Evolutionary conservation across 37 sponge, comb jelly and placozoan species (phyloP), one percentile per base, ranked within the genome.

Genomic region (Geodia barretti): DNA sequence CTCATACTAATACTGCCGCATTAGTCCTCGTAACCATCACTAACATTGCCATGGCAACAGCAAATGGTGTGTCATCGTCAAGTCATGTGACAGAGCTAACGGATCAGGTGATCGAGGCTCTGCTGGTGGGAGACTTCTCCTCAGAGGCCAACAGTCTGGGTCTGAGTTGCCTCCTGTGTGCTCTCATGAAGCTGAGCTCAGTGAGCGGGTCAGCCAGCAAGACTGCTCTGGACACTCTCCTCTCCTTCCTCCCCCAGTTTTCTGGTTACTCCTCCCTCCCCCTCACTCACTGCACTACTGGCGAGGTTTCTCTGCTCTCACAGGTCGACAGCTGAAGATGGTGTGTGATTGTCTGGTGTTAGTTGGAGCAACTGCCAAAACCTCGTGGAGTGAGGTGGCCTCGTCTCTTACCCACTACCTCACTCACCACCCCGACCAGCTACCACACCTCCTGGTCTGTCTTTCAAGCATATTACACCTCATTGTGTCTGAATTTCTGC

Each of bases 321-420:
- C 69, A 79, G 80, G 74, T 20, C 40, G 40, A 4, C 75, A 79
- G 31, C 75, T 65, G 29, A n/a, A 31, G 0, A 20, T 85, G 79
- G 72, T 85, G 38, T 77, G 86, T 25, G 42, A 71, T 64, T 62
- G 79, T 7, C 23, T 85, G 86, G 86, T 70, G 39, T 70, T 72
- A 62, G 78, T 78, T 33, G 78, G 79, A 25, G 28, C 78, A 26
- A 64, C 41, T 62, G 25, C 86, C 20, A 35, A 65, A 23, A 73
- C 37, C 37, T 41, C 37, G 3, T 83, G 83, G 83, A 66, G n/a
- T 65, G 64, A 83, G 64, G 75, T 74, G 67, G 63, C 75, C 1
- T 66, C 83, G 0, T 41, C 17, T 2, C 83, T 83, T 35, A 73
- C 73, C 36, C 66, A 73, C 26, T 83, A 83, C 64, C 75, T 83